Base-by-base conservation (phyloP, 2,888 invertebrate genomes). In the Drosophila sordidula region DNA sequence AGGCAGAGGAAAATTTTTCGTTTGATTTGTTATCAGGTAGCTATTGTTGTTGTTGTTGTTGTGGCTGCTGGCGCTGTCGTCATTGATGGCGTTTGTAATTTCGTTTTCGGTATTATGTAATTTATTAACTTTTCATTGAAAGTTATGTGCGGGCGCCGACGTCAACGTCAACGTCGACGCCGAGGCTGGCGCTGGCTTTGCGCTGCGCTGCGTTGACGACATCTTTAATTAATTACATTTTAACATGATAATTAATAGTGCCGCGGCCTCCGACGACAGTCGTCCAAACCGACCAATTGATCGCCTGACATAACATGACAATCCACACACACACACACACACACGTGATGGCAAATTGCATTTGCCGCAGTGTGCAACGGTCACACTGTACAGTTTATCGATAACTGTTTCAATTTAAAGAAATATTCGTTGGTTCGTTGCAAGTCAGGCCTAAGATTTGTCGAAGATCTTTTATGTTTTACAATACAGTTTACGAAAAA, bases 101-200 rank as follows among this genome's bases (percentile, higher is more conserved):
- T 83, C 86, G 70, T 78, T 83, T 83, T 86, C 78, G 83, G 83
- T 62, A 87, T 87, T 85, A 85, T 74, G 81, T 82, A 87, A 85
- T 85, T 85, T 85, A 85, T 85, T 79, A 85, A 85, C 87, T 84
- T 87, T 85, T 87, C 87, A 87, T 87, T 85, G 84, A 87, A 81
- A 87, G 84, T 87, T 87, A 85, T 85, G 84, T 84, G 84, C 81
- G 67, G 75, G 66, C 75, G 71, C 65, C 64, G 52, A 22, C 69
- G 63, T n/a, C 72, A 69, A 41, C 66, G 77, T 18, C 52, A 12
- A 29, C 29, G 9, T 8, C 29, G 29, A 29, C 29, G 29, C 29
- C 9, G 26, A 26, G 26, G 8, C 26, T 8, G 29, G 29, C 9
- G 29, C 29, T 9, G 34, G 34, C 34, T 12, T 12, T n/a, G n/a